Conservation (phyloP, 2,113 vertebrate species). For the Oreamnos americanus region DNA sequence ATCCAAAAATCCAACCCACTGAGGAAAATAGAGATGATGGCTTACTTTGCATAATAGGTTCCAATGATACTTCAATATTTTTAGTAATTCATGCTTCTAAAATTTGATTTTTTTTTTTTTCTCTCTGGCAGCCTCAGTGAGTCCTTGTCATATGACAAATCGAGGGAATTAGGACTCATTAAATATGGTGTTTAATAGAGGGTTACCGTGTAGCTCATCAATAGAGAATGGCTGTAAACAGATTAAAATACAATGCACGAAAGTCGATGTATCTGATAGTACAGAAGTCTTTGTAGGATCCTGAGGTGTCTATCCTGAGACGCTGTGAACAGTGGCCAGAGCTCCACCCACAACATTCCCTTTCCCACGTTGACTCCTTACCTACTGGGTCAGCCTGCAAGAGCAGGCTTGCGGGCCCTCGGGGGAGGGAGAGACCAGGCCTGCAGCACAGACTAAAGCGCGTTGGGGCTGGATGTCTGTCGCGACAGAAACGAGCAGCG, state of each 20-base stretch:
- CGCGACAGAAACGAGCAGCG: fast-evolving
- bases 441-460: fast-evolving
- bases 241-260: not conserved
- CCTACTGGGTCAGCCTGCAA: too few species aligned
- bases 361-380: too few species aligned
- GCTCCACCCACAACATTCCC: fast-evolving
- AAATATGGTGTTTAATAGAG: not conserved
- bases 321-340: fast-evolving
- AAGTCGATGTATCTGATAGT: not conserved
- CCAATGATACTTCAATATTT: not conserved
- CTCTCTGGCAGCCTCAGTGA: not conserved
- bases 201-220: not conserved
- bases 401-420: not conserved
- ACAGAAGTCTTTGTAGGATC: not conserved
- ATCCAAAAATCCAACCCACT: not conserved
- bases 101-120: not conserved
- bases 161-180: not conserved
- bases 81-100: not conserved
- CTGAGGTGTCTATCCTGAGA: fast-evolving
- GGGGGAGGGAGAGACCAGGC: not conserved
- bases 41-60: not conserved
- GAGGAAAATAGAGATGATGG: not conserved
- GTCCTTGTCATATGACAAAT: not conserved
- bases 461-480: fast-evolving
- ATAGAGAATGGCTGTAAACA: not conserved